phyloP scores from a whole-genome alignment of 2,113 vertebrate species.

The Charina bottae region DNA sequence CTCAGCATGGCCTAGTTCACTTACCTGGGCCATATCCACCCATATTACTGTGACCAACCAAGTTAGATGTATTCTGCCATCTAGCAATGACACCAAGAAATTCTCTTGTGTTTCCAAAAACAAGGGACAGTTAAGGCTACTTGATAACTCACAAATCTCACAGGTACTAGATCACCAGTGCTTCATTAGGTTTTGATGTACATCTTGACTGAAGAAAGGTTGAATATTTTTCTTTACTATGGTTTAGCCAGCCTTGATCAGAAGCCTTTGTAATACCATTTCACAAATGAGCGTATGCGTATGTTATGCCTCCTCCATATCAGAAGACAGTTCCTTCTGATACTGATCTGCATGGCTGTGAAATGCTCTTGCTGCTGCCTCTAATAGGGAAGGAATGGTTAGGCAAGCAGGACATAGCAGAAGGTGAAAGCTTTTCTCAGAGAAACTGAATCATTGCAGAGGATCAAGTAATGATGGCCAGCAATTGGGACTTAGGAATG shows the following conservation, averaged over 20 bases:
- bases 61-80: no score
- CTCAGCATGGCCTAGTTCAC: no score
- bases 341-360: neutral
- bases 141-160: neutral
- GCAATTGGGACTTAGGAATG: slow-evolving; percentile 60
- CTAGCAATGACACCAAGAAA: no score
- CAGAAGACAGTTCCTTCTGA: neutral
- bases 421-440: slow-evolving; percentile 15
- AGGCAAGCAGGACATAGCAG: slow-evolving; percentile 28
- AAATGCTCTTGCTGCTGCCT: neutral
- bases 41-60: no score
- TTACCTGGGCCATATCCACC: no score
- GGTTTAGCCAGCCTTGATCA: neutral
- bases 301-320: neutral
- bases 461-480: slow-evolving; percentile 53
- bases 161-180: neutral
- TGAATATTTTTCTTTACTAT: neutral
- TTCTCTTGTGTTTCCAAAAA: no score
- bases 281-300: fast-evolving
- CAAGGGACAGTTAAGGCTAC: no score
- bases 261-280: neutral
- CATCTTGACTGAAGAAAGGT: no score
- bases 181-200: neutral
- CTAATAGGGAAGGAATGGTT: no score
- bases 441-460: slow-evolving; percentile 56